Percentiles rank a stretch among this genome's conserved stretches.
Conservation (phyloP, 2,888 invertebrate genomes). For the Phyllotreta striolata region DNA sequence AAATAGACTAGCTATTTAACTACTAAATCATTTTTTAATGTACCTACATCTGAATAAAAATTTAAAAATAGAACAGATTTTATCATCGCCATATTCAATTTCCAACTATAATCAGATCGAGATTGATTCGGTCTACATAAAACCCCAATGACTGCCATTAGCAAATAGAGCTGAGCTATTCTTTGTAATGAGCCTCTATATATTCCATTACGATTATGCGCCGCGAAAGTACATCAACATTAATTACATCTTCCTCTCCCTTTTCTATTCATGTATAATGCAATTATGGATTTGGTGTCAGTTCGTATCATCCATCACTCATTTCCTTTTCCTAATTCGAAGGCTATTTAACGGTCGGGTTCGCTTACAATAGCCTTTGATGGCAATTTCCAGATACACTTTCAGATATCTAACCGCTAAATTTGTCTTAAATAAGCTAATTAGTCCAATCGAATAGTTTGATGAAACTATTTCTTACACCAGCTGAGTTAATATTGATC, state of each 20-base stretch:
- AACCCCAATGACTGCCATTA: neutral
- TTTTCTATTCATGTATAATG: constrained; percentile 18
- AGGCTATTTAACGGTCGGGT: constrained; percentile 23
- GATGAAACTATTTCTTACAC: too few species aligned
- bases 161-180: constrained; percentile 10
- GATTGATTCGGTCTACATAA: too few species aligned
- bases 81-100: too few species aligned
- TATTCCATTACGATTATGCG: constrained; percentile 13
- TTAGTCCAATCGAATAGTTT: constrained; percentile 1
- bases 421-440: constrained; percentile 3
- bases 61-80: too few species aligned
- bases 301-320: constrained; percentile 29
- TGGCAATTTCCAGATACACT: constrained; percentile 16
- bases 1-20: too few species aligned
- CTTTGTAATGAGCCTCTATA: constrained; percentile 14
- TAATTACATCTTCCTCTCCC: constrained; percentile 19
- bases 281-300: constrained; percentile 31
- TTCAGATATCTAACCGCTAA: constrained; percentile 13
- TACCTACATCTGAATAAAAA: too few species aligned
- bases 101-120: too few species aligned
- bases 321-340: constrained; percentile 29
- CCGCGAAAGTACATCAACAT: constrained; percentile 14
- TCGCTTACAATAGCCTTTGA: constrained; percentile 19
- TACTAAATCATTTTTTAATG: too few species aligned
- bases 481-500: too few species aligned